phyloP scores from a whole-genome alignment of 2,797 vertebrate genomes.

The Pipistrellus pipistrellus region DNA sequence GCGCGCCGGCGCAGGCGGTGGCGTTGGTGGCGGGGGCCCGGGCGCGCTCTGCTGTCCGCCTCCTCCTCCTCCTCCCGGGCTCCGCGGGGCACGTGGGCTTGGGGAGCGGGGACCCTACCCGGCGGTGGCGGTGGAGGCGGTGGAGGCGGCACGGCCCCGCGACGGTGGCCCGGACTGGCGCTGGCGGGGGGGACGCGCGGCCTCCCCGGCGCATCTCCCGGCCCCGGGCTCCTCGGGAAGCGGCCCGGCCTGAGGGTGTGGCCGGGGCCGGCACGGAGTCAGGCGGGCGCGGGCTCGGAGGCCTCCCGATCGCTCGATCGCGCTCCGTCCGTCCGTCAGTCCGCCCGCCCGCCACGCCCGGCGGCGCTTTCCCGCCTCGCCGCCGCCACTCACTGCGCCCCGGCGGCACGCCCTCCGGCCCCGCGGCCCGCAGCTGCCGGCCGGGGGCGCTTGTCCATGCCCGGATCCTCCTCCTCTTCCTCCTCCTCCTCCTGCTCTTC shows the following conservation, averaged over 20 bases:
- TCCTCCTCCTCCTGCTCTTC: background rate
- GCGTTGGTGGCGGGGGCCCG: background rate
- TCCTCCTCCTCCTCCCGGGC: conserved; percentile 52
- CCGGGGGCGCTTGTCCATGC: conserved; percentile 87
- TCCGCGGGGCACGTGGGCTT: conserved; percentile 79
- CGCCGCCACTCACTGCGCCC: conserved; percentile 51
- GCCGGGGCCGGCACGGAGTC: conserved; percentile 84
- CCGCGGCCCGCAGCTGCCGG: conserved; percentile 73
- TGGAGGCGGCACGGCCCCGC: conserved; percentile 17
- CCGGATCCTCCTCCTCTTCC: background rate
- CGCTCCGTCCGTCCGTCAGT: background rate
- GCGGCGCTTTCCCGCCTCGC: conserved; percentile 55
- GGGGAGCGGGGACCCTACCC: conserved; percentile 58
- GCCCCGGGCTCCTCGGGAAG: conserved; percentile 54
- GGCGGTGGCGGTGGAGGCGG: background rate
- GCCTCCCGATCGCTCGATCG: background rate
- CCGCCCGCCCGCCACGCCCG: conserved; percentile 57
- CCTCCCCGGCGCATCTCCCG: conserved; percentile 65
- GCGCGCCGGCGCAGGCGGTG: conserved; percentile 29
- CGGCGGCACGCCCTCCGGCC: conserved; percentile 82
- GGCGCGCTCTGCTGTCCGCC: conserved; percentile 70
- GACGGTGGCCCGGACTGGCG: conserved; percentile 34
- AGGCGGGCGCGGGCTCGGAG: background rate
- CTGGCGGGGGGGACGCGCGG: background rate
- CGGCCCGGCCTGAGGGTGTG: conserved; percentile 93